Conservation (phyloP, 2,797 vertebrate species). For the Oryzias sinensis region DNA sequence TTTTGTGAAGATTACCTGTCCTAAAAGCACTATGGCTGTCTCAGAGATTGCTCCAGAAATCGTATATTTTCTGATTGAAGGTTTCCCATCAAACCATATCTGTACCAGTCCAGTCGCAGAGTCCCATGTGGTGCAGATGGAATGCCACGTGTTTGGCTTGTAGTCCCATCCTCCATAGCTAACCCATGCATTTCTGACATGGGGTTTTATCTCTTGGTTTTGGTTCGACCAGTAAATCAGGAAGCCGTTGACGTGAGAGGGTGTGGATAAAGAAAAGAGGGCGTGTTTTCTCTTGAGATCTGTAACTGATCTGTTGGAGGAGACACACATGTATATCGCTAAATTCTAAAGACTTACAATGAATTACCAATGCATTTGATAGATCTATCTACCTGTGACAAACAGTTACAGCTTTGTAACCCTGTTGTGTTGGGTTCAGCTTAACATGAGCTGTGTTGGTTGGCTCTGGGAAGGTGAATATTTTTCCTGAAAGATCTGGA, state of each 20-base stretch:
- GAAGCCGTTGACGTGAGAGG: slow-evolving; percentile 27
- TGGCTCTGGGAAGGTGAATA: slow-evolving; percentile 69
- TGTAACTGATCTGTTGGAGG: slow-evolving; percentile 57
- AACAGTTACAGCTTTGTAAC: slow-evolving; percentile 33
- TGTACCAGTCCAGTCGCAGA: slow-evolving; percentile 45
- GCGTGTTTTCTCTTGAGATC: slow-evolving; percentile 50
- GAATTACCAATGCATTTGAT: background rate
- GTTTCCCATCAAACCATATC: slow-evolving; percentile 63
- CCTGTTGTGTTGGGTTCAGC: slow-evolving; percentile 18
- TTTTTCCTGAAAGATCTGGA: slow-evolving; percentile 65
- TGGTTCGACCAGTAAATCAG: slow-evolving; percentile 46
- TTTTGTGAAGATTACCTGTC: slow-evolving; percentile 48
- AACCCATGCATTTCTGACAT: background rate
- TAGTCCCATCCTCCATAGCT: background rate
- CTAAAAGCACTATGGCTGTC: slow-evolving; percentile 22
- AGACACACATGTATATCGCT: background rate
- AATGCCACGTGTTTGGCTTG: slow-evolving; percentile 55
- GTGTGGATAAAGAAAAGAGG: slow-evolving; percentile 67
- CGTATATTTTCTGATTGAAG: slow-evolving; percentile 43
- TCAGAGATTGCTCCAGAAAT: slow-evolving; percentile 24
- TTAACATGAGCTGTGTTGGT: slow-evolving; percentile 45
- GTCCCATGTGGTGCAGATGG: slow-evolving; percentile 72
- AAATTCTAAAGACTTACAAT: background rate
- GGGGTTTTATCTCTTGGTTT: slow-evolving; percentile 18
- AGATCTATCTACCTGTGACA: slow-evolving; percentile 60